Percentiles rank a stretch among this genome's conserved stretches.
These are phyloP conservation scores for Plecturocebus donacophilus DNA, from an alignment of 2,113 vertebrate genomes.

Conservation along the genomic window DNA sequence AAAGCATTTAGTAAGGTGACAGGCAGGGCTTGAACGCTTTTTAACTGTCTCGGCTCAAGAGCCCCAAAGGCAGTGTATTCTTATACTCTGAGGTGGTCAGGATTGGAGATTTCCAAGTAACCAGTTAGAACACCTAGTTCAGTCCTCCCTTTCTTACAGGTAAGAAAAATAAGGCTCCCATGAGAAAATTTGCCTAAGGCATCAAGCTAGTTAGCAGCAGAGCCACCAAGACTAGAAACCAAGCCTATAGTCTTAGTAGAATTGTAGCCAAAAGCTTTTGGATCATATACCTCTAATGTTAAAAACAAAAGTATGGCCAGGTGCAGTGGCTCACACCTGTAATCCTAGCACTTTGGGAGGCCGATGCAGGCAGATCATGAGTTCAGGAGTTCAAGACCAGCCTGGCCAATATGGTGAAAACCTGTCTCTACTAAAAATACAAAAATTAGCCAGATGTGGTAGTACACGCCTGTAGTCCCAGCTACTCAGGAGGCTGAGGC, in stretches of 20 bases:
- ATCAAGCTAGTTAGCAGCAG: neutral
- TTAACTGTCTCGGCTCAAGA: conserved; percentile 17
- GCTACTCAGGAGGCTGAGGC: no score
- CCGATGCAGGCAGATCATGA: no score
- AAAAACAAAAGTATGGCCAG: neutral
- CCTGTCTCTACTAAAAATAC: no score
- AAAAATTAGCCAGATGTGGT: no score
- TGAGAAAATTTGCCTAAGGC: neutral
- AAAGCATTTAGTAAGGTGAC: conserved; percentile 18
- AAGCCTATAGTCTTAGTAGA: neutral
- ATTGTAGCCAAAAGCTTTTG: neutral
- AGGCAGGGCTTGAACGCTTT: conserved; percentile 33
- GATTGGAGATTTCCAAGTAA: neutral
- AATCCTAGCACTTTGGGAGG: no score
- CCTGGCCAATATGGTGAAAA: no score
- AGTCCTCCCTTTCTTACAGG: neutral
- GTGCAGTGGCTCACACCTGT: no score
- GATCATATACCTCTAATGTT: neutral
- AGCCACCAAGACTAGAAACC: conserved; percentile 42
- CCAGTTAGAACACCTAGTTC: neutral
- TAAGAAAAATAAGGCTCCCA: neutral
- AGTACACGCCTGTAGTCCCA: no score
- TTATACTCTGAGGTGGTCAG: neutral
- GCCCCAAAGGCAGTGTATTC: neutral
- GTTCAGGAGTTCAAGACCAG: no score